A percentile compares a stretch with the other conserved stretches of the same genome.
Evolutionary conservation across 2,113 vertebrate genomes (phyloP).

Genomic region (Alosa alosa): DNA sequence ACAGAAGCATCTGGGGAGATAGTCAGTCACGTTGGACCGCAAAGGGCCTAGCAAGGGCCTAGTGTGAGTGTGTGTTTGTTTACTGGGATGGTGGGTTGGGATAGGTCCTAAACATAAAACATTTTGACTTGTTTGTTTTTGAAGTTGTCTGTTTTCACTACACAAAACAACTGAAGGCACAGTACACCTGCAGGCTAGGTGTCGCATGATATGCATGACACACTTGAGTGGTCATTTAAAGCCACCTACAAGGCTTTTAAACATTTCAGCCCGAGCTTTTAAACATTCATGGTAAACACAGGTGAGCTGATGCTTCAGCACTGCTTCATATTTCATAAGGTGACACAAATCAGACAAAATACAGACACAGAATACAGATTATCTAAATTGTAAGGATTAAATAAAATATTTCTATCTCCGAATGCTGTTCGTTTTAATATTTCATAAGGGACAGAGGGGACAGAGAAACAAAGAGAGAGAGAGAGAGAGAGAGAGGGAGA

Average conservation of each 20-base stretch:
- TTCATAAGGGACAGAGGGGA: background rate
- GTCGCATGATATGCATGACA: background rate
- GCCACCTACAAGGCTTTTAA: background rate
- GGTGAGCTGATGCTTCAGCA: background rate
- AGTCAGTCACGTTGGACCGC: too few species aligned
- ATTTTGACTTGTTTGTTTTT: slow-evolving; percentile 14
- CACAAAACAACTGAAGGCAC: slow-evolving; percentile 12
- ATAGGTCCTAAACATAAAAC: background rate
- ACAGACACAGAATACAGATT: background rate
- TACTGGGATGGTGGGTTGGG: background rate
- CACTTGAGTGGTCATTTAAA: background rate
- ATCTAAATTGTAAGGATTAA: background rate
- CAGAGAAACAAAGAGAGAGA: background rate
- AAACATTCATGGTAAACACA: slow-evolving; percentile 17
- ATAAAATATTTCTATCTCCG: background rate
- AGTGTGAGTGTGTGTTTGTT: background rate
- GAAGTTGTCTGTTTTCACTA: slow-evolving; percentile 34
- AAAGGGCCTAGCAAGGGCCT: too few species aligned
- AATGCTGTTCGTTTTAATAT: background rate
- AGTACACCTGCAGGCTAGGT: slow-evolving; percentile 23
- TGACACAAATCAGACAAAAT: background rate
- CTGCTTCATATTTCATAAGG: slow-evolving; percentile 17
- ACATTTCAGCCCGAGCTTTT: slow-evolving; percentile 21
- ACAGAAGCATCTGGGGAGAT: background rate
- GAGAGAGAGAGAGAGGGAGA: background rate